These are phyloP conservation scores for Himalopsyche kuldschensis DNA, from an alignment of 2,888 invertebrate genomes.

Conservation along the genomic window DNA sequence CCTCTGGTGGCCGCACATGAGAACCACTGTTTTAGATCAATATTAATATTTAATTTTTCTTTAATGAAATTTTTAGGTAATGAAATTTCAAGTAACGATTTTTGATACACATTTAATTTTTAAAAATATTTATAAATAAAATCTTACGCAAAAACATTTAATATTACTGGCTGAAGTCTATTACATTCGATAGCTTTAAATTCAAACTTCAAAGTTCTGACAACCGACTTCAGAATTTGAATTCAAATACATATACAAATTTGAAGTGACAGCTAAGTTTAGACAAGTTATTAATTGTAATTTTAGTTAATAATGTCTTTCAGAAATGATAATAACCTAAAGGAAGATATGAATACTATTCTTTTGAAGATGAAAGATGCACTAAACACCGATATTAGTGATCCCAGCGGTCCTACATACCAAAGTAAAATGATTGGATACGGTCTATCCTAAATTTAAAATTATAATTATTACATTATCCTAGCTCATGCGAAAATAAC, in stretches of 20 bases:
- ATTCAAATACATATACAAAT: neutral
- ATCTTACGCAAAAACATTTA: neutral
- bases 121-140: no score
- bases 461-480: neutral
- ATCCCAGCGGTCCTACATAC: constrained; percentile 53
- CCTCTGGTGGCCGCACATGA: no score
- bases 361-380: constrained; percentile 16
- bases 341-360: neutral
- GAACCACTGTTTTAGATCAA: no score
- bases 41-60: no score
- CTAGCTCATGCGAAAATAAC: no score
- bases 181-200: neutral
- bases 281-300: no score
- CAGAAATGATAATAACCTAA: neutral
- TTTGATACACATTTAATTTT: no score
- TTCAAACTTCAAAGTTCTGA: neutral
- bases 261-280: no score
- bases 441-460: neutral
- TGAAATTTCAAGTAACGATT: no score
- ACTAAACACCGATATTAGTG: constrained; percentile 19
- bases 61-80: no score
- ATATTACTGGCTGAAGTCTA: neutral
- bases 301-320: no score
- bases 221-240: neutral
- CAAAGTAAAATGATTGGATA: constrained; percentile 48